phyloP scores from a whole-genome alignment of 2,888 invertebrate genomes.

The Megastigmus dorsalis region DNA sequence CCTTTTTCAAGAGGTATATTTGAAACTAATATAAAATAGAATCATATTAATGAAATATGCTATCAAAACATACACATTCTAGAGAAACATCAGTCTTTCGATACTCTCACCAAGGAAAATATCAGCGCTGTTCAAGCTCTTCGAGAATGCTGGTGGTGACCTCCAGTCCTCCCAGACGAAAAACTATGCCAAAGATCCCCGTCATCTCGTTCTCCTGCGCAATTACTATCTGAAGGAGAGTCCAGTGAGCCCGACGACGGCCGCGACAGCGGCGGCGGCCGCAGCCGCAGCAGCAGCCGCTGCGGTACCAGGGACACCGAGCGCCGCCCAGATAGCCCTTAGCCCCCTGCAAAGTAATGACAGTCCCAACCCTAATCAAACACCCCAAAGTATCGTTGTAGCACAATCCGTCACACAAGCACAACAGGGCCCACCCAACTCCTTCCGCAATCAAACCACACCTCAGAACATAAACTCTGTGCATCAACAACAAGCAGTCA shows the following conservation, averaged over 20 bases:
- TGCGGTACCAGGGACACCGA: constrained; percentile 76
- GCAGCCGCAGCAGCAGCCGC: constrained; percentile 71
- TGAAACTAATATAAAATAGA: neutral
- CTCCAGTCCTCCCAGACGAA: constrained; percentile 85
- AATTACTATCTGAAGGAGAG: constrained; percentile 79
- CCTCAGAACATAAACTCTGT: constrained; percentile 67
- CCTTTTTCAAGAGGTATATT: constrained; percentile 82
- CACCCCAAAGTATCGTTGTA: constrained; percentile 65
- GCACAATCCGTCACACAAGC: constrained; percentile 67
- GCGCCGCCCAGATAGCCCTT: constrained; percentile 74
- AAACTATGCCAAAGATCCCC: constrained; percentile 92
- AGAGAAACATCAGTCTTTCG: constrained; percentile 89
- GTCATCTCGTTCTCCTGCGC: constrained; percentile 83
- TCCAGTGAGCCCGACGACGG: constrained; percentile 80
- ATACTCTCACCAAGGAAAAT: constrained; percentile 92
- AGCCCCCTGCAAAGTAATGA: constrained; percentile 78
- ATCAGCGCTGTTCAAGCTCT: constrained; percentile 88
- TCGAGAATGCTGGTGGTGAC: constrained; percentile 93
- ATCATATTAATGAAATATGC: constrained; percentile 11
- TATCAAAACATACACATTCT: constrained; percentile 62
- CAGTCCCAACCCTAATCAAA: constrained; percentile 76
- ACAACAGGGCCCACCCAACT: constrained; percentile 65
- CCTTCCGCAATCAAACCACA: constrained; percentile 70
- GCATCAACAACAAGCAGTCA: constrained; percentile 67
- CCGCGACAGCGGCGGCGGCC: constrained; percentile 75